Percentiles rank a stretch among this genome's conserved stretches.
phyloP scores from a whole-genome alignment of 2,888 invertebrate genomes.

The Andrena marginata region DNA sequence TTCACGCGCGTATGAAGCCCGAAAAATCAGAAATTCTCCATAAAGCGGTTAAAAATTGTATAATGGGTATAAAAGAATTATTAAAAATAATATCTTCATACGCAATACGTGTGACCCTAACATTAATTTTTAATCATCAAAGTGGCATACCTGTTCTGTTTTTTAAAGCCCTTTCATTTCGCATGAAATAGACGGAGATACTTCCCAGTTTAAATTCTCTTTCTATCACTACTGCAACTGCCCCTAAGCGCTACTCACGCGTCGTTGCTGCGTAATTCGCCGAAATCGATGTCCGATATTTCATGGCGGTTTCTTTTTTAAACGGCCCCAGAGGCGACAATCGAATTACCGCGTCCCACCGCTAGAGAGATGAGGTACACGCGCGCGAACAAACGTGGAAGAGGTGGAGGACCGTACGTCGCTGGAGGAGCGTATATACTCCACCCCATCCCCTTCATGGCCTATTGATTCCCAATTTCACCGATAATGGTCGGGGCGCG shows the following conservation, averaged over 20 bases:
- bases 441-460: constrained; percentile 76
- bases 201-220: too few relatives aligned
- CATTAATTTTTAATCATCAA: too few relatives aligned
- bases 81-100: too few relatives aligned
- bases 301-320: constrained; percentile 44
- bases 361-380: constrained; percentile 33
- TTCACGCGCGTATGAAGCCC: too few relatives aligned
- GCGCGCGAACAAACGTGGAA: constrained; percentile 37
- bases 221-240: too few relatives aligned
- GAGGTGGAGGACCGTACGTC: constrained; percentile 49
- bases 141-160: too few relatives aligned
- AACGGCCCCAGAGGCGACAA: constrained; percentile 65
- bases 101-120: too few relatives aligned
- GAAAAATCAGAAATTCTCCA: too few relatives aligned
- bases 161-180: too few relatives aligned
- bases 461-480: constrained; percentile 84
- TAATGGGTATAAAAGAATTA: too few relatives aligned
- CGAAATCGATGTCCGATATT: constrained; percentile 40
- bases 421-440: constrained; percentile 47
- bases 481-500: constrained; percentile 79
- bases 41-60: too few relatives aligned
- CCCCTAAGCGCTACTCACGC: neutral
- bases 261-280: constrained; percentile 17
- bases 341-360: constrained; percentile 66
- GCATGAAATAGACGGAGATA: too few relatives aligned